A percentile compares a stretch with the other conserved stretches of the same genome.
These are phyloP conservation scores for Glaucomys volans DNA, from an alignment of 2,113 vertebrate species.

Conservation along the genomic window DNA sequence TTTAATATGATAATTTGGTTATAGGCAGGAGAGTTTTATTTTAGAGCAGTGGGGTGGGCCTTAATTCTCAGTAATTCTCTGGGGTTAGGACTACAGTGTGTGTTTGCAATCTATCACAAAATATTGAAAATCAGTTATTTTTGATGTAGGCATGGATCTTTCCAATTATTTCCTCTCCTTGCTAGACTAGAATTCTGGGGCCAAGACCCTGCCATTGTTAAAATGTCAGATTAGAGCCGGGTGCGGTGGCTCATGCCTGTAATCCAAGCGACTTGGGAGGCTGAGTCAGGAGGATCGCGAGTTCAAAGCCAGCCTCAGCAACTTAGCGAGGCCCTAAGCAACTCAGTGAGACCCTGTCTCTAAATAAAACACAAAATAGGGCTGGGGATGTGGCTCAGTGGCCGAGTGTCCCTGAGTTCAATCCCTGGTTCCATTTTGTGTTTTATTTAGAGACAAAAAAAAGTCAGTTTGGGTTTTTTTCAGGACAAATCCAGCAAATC, in stretches of 20 bases:
- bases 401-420: too few relatives aligned
- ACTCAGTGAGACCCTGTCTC: too few relatives aligned
- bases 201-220: not conserved
- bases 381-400: too few relatives aligned
- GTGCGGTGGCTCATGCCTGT: too few relatives aligned
- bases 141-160: not conserved
- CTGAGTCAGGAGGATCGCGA: too few relatives aligned
- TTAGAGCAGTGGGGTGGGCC: not conserved
- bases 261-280: too few relatives aligned
- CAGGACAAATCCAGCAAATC: not conserved
- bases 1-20: not conserved
- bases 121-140: not conserved
- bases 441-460: too few relatives aligned
- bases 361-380: too few relatives aligned
- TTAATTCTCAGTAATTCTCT: not conserved
- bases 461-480: conserved; percentile 1
- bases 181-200: not conserved
- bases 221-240: not conserved
- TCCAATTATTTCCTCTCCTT: not conserved
- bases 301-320: too few relatives aligned
- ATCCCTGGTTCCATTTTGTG: too few relatives aligned
- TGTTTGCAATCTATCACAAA: not conserved
- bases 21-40: not conserved
- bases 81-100: not conserved
- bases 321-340: too few relatives aligned